These are phyloP conservation scores for Psilanteris sp. DNA, from an alignment of 1,140 invertebrate species.

Conservation along the genomic window DNA sequence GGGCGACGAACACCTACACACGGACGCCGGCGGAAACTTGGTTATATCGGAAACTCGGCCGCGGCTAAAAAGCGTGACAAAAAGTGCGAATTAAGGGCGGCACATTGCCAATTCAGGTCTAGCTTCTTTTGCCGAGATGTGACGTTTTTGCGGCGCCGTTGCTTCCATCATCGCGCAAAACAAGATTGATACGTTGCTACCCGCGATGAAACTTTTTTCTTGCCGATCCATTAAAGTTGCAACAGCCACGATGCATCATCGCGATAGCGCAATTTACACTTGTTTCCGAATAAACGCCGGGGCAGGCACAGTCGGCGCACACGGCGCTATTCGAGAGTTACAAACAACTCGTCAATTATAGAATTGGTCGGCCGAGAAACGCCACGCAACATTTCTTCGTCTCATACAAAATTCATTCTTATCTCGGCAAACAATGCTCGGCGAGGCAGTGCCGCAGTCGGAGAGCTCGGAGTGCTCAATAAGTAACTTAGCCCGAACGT, in stretches of 20 bases:
- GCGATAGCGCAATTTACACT: constrained; percentile 25
- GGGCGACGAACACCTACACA: too few relatives aligned
- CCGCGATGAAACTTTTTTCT: constrained; percentile 2
- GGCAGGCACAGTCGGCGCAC: not conserved
- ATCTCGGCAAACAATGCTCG: constrained; percentile 7
- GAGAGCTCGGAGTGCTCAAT: constrained; percentile 19
- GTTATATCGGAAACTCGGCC: too few relatives aligned
- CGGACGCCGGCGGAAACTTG: too few relatives aligned
- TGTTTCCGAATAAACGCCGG: constrained; percentile 25
- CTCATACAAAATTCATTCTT: constrained; percentile 40
- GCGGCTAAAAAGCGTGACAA: too few relatives aligned
- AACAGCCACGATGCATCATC: constrained; percentile 8
- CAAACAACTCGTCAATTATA: constrained; percentile 39
- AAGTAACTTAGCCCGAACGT: constrained; percentile 23
- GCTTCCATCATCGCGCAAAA: too few relatives aligned
- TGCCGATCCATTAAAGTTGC: constrained; percentile 16
- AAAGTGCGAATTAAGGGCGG: too few relatives aligned
- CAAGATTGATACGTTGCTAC: constrained; percentile 4
- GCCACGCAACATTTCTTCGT: constrained; percentile 35
- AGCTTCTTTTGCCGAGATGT: too few relatives aligned
- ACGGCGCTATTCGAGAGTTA: constrained; percentile 7
- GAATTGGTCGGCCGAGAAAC: constrained; percentile 23
- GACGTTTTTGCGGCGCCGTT: too few relatives aligned
- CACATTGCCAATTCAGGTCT: too few relatives aligned
- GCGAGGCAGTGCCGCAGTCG: constrained; percentile 3